Base-by-base conservation (phyloP, 2,113 vertebrate genomes). In the Clarias batrachus region DNA sequence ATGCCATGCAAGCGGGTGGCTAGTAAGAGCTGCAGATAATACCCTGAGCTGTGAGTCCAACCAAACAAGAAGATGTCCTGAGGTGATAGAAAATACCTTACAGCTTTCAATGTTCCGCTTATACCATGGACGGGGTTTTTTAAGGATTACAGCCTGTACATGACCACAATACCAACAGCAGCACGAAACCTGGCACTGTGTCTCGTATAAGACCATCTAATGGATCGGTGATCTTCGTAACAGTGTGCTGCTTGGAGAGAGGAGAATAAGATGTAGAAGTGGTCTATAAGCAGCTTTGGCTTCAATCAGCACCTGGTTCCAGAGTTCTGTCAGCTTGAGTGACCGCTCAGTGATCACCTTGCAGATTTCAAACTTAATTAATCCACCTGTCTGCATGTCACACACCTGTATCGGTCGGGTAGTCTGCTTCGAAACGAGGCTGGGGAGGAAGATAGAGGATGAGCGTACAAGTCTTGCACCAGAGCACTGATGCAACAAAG, bases 311-410 rank as follows among this genome's bases (percentile, higher is more conserved):
- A 2, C 17, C 63, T n/a, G 56, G n/a, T 62, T 70, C 74, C 33
- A 68, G 37, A 70, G 62, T 27, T 76, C 78, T 37, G 57, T 70
- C 17, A 9, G 10, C 41, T 11, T 92, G 93, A 93, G 85, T 93
- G 93, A 89, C 93, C 89, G 92, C 83, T 83, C 76, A 70, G 91
- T 91, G 93, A 94, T 95, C 93, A 93, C 93, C 92, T 87, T 87
- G 77, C 88, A 57, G 91, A 93, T 95, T 95, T 92, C 91, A 93
- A 92, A 94, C 91, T 92, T 94, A 95, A 95, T 95, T 95, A 94
- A 94, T 92, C 92, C 59, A 73, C 85, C 87, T 88, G 89, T 90
- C 91, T 7, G 84, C 87, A 89, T 85, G 74, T 92, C 92, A 90
- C 19, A 85, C 25, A 77, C 81, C 86, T 6, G 88, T 89, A 92